Percentiles rank a stretch among this genome's conserved stretches.
phyloP scores from a whole-genome alignment of 2,113 vertebrate species.

The Cygnus buccinator region DNA sequence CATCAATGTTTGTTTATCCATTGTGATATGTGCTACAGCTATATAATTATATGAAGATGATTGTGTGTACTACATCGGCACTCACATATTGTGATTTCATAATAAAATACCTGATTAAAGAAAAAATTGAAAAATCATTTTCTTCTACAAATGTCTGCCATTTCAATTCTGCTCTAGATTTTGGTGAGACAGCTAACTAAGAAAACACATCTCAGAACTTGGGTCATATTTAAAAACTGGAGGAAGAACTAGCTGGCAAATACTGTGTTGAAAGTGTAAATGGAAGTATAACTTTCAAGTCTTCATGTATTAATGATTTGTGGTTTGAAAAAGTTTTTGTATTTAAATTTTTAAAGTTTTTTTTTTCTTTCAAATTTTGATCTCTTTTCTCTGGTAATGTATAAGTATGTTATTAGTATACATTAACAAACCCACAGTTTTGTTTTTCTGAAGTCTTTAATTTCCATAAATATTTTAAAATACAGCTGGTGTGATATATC shows the following conservation, averaged over 20 bases:
- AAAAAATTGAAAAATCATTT: background rate
- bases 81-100: background rate
- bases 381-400: conserved; percentile 12
- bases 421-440: conserved; percentile 34
- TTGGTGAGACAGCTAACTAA: background rate
- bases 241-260: conserved; percentile 58
- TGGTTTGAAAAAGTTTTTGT: conserved; percentile 58
- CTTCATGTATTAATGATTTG: conserved; percentile 56
- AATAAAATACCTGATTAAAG: background rate
- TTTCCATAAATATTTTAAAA: conserved; percentile 4
- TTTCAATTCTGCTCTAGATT: background rate
- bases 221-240: conserved; percentile 44
- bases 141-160: background rate
- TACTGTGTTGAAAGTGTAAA: conserved; percentile 62
- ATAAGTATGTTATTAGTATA: background rate
- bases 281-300: conserved; percentile 52
- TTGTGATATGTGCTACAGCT: background rate
- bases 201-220: background rate
- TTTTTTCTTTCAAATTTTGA: background rate
- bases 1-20: background rate
- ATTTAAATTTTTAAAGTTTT: conserved; percentile 48
- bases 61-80: background rate
- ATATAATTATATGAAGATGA: background rate
- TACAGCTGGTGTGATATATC: background rate
- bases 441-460: conserved; percentile 23